Base-by-base conservation (phyloP, 2,797 vertebrate genomes). In the Cygnus olor region DNA sequence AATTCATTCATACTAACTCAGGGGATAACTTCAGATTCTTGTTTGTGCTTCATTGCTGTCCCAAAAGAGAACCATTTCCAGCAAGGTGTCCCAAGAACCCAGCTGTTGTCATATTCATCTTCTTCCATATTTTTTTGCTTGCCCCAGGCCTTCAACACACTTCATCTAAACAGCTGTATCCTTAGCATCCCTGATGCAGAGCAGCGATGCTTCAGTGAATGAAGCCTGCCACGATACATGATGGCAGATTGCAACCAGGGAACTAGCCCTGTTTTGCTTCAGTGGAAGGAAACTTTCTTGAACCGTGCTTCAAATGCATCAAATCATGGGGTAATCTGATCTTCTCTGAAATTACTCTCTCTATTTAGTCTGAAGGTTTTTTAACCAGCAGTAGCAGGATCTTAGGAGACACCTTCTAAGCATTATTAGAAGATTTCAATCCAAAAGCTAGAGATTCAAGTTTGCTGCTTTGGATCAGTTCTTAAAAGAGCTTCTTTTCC, bases 51-150 rank as follows among this genome's bases (percentile, higher is more conserved):
- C 60, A 65, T 65, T 72, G 10, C 16, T 72, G 20, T 42, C 66
- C 22, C 54, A 61, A 34, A 84, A 83, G 32, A 47, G 27, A 15
- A 22, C 22, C 6, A 5, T 78, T 88, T 85, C 80, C 64, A 88
- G 30, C 30, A 80, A 61, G 57, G 60, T 4, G 2, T 16, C 19
- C 19, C 44, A 83, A 71, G 36, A 88, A 51, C 1, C 0, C 32
- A 77, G 6, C 2, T 4, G 2, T 8, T 57, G 14, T 16, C 0
- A 7, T 51, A 9, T 53, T 25, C 1, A 0, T 4, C 24, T 65
- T 72, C 74, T 72, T 10, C 8, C 19, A 9, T 28, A 6, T 6
- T 13, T 38, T 30, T 60, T 38, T 53, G 1, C 8, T 51, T 78
- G 15, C 2, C 8, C 2, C 15, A 54, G 38, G 10, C 30, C 32